Base-by-base conservation (phyloP, 2,113 vertebrate species). In the Neolamprologus caudopunctatus region DNA sequence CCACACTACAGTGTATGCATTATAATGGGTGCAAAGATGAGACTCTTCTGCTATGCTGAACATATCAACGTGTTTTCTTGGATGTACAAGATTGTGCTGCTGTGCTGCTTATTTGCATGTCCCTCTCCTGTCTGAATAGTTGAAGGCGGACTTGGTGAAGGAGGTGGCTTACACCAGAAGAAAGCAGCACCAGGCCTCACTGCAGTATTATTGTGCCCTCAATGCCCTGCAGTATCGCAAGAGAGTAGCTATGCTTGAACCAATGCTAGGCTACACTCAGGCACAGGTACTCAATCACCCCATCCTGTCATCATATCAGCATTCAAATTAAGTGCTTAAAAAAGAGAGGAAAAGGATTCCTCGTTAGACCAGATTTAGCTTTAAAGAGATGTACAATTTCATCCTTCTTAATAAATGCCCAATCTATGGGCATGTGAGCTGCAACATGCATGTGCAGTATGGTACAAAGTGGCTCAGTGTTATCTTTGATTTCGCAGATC, bases 161-260 rank as follows among this genome's bases (percentile, higher is more conserved):
- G 98, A 99, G 95, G 98, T 99, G 91, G 98, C 98, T 1, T 97
- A 96, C 40, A 97, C 97, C 1, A 95, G 99, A 57, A 97, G 97
- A 95, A 99, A 99, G 88, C 98, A 99, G 94, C 98, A 99, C 91
- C 97, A 98, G 68, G 97, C 98, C 4, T 98, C 98, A 3, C 95
- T 99, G 75, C 98, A 99, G 83, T 99, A 99, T 91, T 99, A 99
- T 93, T 98, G 98, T 24, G 97, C 98, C 82, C 97, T 99, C 89
- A 99, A 99, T 4, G 98, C 98, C 3, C 96, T 99, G 87, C 99
- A 99, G 96, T 97, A 98, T 94, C 96, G 98, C 85, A 99, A 99
- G 95, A 97, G 97, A 82, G 92, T 97, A 14, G 98, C 98, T 53
- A 98, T 99, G 98, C 95, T 99, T 82, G 98, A 99, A 71, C 99